phyloP scores from a whole-genome alignment of 2,113 vertebrate species.

The Otis tarda region DNA sequence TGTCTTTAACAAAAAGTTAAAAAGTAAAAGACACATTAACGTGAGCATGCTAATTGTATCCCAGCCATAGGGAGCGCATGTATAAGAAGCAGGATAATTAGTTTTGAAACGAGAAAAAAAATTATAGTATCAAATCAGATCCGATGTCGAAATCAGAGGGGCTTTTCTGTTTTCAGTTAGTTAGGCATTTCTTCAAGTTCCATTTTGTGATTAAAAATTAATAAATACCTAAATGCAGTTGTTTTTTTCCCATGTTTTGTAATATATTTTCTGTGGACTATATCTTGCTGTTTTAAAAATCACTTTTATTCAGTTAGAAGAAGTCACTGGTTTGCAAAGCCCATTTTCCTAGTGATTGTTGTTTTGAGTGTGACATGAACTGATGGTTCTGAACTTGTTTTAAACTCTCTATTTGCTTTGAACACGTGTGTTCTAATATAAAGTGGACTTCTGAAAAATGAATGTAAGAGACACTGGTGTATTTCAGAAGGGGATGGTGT shows the following conservation, averaged over 20 bases:
- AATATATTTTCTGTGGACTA: conserved; percentile 76
- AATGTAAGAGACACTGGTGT: conserved; percentile 89
- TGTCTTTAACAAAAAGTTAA: conserved; percentile 16
- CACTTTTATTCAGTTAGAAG: conserved; percentile 62
- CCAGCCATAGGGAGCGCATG: conserved; percentile 26
- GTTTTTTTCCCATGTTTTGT: conserved; percentile 48
- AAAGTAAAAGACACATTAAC: background rate
- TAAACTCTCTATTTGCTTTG: conserved; percentile 66
- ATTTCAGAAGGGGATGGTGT: conserved; percentile 81
- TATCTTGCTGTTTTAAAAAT: conserved; percentile 67
- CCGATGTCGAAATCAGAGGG: background rate
- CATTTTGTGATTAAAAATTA: conserved; percentile 38
- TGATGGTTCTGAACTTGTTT: conserved; percentile 71
- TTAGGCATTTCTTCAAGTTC: conserved; percentile 30
- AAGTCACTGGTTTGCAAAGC: conserved; percentile 62
- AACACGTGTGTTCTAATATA: conserved; percentile 63
- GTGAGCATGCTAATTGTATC: conserved; percentile 60
- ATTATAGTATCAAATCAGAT: background rate
- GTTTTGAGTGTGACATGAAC: conserved; percentile 74
- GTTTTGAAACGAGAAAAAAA: conserved; percentile 38
- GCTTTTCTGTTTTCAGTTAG: conserved; percentile 57
- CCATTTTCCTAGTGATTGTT: conserved; percentile 55
- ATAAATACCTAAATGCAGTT: conserved; percentile 22
- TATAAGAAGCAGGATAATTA: conserved; percentile 20
- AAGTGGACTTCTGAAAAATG: conserved; percentile 80